Evolutionary conservation across 2,888 invertebrate genomes (phyloP), one percentile per base, ranked within the genome.

Genomic region (Galerucella nymphaeae): DNA sequence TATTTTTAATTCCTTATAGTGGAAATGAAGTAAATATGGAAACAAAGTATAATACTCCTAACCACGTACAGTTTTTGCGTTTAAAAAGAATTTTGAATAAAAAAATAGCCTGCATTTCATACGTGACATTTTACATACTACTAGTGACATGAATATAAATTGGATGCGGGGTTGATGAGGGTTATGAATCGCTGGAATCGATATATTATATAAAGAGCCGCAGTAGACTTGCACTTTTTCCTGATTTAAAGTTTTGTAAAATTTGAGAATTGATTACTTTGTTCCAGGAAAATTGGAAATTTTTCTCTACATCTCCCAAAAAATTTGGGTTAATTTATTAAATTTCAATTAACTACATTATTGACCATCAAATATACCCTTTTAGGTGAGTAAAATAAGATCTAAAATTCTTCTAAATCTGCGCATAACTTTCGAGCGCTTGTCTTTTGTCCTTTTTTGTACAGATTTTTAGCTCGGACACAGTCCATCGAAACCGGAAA

Each of bases 131-230:
- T 61, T 41, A 41, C 14, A 61, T 41, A 41, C 61, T 3, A 9
- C 30, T 16, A 61, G 61, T 61, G 61, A 61, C 61, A 38, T 41
- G 61, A 61, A 61, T 61, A 61, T 61, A 61, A 61, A 61, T 41
- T 41, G 61, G 11, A 41, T n/a, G 61, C 23, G 16, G 16, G 41
- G 16, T 61, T 61, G 61, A 41, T 61, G 61, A 41, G 61, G 61
- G 61, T 61, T 61, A 41, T 61, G n/a, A 61, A 61, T 41, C 61
- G 41, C 41, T 41, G 41, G 13, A 38, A 61, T 38, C 30, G 61
- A 38, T 61, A 61, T 61, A n/a, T 16, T 61, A 23, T 23, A 23
- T 61, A 14, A 61, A 61, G 16, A 38, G 50, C 16, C 16, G 16
- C n/a, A 16, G 50, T 50, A 50, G 3, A 50, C 50, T 50, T 50